Base-by-base conservation (phyloP, 2,888 invertebrate genomes). In the Ormyrus nitidulus region DNA sequence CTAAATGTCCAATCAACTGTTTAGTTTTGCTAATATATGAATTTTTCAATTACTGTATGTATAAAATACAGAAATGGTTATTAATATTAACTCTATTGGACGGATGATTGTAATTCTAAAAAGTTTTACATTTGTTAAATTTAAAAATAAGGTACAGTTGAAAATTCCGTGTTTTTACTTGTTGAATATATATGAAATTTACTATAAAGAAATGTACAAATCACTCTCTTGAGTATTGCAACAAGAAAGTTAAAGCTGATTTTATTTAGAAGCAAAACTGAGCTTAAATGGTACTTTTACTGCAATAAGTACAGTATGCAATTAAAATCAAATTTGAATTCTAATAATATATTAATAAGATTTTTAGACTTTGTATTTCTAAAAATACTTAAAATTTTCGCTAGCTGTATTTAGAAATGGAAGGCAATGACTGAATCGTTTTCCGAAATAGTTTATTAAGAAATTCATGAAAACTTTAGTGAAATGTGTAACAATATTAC, bases 1-100 rank as follows among this genome's bases (percentile, higher is more conserved):
- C 96, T 97, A 89, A 97, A 97, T 90, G 95, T 97, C 79, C 96
- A 97, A 91, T 92, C 94, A 79, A 96, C 95, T n/a, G 93, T 95
- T 83, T 95, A 92, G 64, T 64, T 81, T 79, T 71, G 10, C 11
- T 69, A 34, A 34, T 34, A 54, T 48, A 48, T 70, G 51, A 44
- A 34, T n/a, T 77, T 70, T 64, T 34, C 49, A 34, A 73, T 61
- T 19, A 71, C 51, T 53, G 19, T 34, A 19, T n/a, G 13, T 6
- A 9, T n/a, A 48, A 53, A 53, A 65, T 46, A 19, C 19, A 44
- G 34, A 13, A n/a, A 51, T 62, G 19, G 44, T 54, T 69, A 53
- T 44, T 56, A 56, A 76, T 72, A 68, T 68, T 72, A 58, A 56
- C 64, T 78, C 65, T 44, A 66, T 58, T 81, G 79, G 75, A 79